A percentile compares a stretch with the other conserved stretches of the same genome.
These are phyloP conservation scores for Addax nasomaculatus DNA, from an alignment of 2,113 vertebrate species.

Conservation along the genomic window DNA sequence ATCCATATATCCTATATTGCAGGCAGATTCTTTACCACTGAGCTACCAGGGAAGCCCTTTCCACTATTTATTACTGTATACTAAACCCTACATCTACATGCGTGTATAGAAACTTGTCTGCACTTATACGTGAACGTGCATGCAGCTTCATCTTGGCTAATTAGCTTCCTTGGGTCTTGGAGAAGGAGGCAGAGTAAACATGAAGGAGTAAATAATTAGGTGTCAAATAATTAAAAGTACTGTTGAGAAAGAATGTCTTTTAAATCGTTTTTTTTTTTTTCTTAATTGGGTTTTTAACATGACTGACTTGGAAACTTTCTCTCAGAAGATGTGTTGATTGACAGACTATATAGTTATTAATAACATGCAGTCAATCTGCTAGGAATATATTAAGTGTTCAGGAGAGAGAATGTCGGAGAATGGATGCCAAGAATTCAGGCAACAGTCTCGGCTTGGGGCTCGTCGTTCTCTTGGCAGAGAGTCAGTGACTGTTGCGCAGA, in stretches of 20 bases:
- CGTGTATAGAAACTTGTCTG: background rate
- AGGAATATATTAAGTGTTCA: constrained; percentile 13
- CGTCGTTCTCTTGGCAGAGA: background rate
- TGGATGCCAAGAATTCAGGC: background rate
- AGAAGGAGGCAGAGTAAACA: constrained; percentile 14
- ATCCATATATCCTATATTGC: background rate
- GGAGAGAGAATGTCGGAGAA: background rate
- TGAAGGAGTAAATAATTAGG: constrained; percentile 46
- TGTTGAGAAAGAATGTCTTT: constrained; percentile 53
- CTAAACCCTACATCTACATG: background rate
- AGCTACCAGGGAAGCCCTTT: background rate
- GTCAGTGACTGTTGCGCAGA: background rate
- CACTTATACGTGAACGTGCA: background rate
- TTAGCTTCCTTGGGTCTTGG: background rate
- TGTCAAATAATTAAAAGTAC: constrained; percentile 59
- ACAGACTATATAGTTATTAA: constrained; percentile 60
- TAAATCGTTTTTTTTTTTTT: constrained; percentile 34
- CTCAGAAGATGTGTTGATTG: constrained; percentile 65
- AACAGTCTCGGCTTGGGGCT: background rate
- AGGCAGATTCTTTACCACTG: background rate
- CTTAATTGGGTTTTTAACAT: constrained; percentile 52
- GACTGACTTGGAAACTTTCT: constrained; percentile 52
- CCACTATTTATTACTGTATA: background rate
- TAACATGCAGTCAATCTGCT: constrained; percentile 27
- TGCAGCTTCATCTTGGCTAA: background rate